phyloP scores from a whole-genome alignment of 2,113 vertebrate species.

The Herpailurus yagouaroundi region DNA sequence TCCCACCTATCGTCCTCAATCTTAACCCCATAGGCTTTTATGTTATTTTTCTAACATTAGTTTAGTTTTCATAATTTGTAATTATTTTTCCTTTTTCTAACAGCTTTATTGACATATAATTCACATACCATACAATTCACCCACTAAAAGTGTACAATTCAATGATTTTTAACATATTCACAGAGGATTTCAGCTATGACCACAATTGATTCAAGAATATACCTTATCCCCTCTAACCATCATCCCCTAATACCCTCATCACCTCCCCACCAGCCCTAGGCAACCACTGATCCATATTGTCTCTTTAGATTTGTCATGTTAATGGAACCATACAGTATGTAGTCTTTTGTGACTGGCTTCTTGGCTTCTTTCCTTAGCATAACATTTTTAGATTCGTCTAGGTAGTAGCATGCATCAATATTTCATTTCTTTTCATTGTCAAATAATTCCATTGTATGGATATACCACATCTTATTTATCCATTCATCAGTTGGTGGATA shows the following conservation, averaged over 20 bases:
- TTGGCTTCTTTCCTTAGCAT: neutral
- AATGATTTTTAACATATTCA: neutral
- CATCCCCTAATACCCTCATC: neutral
- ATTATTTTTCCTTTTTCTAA: neutral
- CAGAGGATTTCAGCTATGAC: neutral
- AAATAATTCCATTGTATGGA: neutral
- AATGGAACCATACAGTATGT: neutral
- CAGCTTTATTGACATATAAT: neutral
- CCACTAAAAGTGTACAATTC: neutral
- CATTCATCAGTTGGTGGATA: neutral
- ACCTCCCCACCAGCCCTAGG: neutral
- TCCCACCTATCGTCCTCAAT: neutral
- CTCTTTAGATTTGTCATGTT: neutral
- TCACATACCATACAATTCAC: neutral
- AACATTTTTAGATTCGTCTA: neutral
- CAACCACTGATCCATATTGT: neutral
- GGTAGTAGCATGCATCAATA: neutral
- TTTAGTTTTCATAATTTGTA: neutral
- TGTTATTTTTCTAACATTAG: slow-evolving; percentile 6
- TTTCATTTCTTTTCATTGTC: neutral
- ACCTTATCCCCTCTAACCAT: neutral
- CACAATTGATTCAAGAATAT: neutral
- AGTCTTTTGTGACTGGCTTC: neutral
- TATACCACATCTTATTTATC: neutral
- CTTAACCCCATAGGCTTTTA: neutral